phyloP scores from a whole-genome alignment of 2,113 vertebrate genomes.

The Tympanuchus pallidicinctus region DNA sequence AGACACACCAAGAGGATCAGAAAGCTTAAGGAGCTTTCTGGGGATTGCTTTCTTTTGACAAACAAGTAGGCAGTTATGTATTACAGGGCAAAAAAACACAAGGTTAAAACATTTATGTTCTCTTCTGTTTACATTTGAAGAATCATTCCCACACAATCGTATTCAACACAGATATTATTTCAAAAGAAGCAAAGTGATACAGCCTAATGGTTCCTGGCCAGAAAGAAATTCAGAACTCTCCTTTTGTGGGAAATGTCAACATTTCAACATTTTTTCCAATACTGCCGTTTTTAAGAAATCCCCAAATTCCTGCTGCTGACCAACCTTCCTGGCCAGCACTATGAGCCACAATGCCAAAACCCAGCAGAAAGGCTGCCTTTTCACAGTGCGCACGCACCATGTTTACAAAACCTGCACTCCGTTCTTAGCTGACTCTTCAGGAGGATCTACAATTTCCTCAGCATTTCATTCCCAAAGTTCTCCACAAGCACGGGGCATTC shows the following conservation, averaged over 20 bases:
- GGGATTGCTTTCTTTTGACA: background rate
- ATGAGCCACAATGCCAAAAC: background rate
- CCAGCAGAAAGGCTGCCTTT: constrained; percentile 2
- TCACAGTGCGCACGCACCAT: background rate
- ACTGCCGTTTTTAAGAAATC: constrained; percentile 51
- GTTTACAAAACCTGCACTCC: background rate
- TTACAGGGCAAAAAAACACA: background rate
- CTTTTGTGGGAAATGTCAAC: constrained; percentile 45
- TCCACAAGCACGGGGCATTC: background rate
- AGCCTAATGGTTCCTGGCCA: background rate
- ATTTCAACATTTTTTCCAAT: constrained; percentile 30
- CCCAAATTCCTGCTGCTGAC: constrained; percentile 16
- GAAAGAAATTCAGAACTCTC: background rate
- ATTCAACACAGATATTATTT: background rate
- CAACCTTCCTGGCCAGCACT: background rate
- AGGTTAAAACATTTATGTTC: background rate
- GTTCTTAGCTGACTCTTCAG: background rate
- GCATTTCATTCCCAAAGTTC: background rate
- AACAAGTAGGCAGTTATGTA: background rate
- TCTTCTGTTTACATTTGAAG: background rate
- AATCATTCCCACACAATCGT: background rate
- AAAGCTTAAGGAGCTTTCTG: background rate
- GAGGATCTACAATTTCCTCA: constrained; percentile 9
- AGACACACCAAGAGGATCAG: background rate
- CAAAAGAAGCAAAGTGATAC: background rate